These are phyloP conservation scores for Drosophila multiciliata DNA, from an alignment of 2,888 invertebrate genomes.

Conservation along the genomic window DNA sequence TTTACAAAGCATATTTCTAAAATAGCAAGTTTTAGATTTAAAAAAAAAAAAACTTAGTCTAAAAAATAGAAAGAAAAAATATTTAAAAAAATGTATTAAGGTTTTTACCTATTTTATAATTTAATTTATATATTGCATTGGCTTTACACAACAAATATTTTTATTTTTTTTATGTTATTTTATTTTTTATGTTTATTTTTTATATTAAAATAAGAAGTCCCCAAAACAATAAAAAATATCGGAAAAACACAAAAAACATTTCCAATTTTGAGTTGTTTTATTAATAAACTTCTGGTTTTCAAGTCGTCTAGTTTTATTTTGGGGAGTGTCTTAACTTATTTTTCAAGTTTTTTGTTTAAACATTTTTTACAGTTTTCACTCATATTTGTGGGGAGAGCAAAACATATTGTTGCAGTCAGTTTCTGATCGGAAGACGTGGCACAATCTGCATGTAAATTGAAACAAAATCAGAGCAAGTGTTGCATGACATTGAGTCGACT, in stretches of 20 bases:
- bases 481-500: constrained; percentile 26
- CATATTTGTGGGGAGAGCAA: constrained; percentile 1
- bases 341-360: constrained; percentile 16
- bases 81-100: too few relatives aligned
- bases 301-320: neutral
- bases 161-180: neutral
- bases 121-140: neutral
- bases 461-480: constrained; percentile 44
- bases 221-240: neutral
- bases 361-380: constrained; percentile 31
- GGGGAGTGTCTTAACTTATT: constrained; percentile 1
- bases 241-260: neutral
- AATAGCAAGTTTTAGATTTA: too few relatives aligned
- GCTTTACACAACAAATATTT: neutral
- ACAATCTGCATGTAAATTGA: constrained; percentile 22
- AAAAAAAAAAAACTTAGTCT: fast-evolving
- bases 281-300: neutral
- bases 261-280: neutral
- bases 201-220: neutral
- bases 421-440: neutral
- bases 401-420: constrained; percentile 50
- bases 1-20: too few relatives aligned
- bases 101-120: neutral
- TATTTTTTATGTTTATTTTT: too few relatives aligned
- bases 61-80: too few relatives aligned